Evolutionary conservation across 2,113 vertebrate genomes (phyloP), one percentile per base, ranked within the genome.

Genomic region (Nicator chloris): DNA sequence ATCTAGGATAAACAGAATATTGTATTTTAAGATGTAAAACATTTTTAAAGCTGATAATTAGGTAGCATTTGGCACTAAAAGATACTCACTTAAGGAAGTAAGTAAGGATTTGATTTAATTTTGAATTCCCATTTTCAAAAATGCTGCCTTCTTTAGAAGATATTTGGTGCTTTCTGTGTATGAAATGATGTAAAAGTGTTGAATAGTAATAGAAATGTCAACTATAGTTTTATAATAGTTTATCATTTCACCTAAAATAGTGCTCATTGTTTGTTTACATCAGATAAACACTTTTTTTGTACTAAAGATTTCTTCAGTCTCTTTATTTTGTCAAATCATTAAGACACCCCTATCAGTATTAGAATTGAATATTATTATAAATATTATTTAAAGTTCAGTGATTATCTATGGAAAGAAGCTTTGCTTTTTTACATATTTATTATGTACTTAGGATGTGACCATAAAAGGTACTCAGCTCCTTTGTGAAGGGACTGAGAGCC

Each of bases 1-100:
- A 92, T 96, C 94, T 90, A 97, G 81, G 73, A 94, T 97, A 98
- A 98, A 97, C 94, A 97, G 96, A 96, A 97, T 93, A 95, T 81
- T 97, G 84, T 95, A 96, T 95, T 97, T 97, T 96, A 97, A 97
- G 93, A 96, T 95, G 92, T 93, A 97, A 97, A 97, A 90, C 84
- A 91, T 90, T 97, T 93, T 95, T 95, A 97, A 96, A 95, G 82
- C 86, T 82, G 84, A 75, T 97, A 94, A 97, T 97, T 95, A 87
- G 42, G 75, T 35, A 95, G 56, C 77, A 88, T 89, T 96, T 96
- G 53, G 53, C 56, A 89, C 61, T 92, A 69, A 89, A 96, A 89
- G 68, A 70, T 95, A 94, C 88, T 95, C 92, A 79, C 89, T 86
- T 96, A 97, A 97, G 82, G 61, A 98, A 97, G 92, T 96, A 95